Base-by-base conservation (phyloP, 2,113 vertebrate genomes). In the Pardalotus punctatus region DNA sequence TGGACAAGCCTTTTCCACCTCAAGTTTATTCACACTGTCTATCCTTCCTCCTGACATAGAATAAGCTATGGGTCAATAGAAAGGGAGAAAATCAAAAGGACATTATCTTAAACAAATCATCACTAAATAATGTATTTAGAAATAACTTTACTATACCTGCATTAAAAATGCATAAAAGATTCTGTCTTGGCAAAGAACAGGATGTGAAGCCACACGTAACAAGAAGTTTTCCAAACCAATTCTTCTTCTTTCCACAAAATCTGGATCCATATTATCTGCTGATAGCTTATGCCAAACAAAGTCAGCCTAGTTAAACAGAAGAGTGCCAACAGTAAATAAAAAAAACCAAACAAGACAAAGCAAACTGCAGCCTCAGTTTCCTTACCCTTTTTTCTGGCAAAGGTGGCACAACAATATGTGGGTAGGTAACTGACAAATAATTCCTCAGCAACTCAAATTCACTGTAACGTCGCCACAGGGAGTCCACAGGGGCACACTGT, bases 241-340 rank as follows among this genome's bases (percentile, higher is more conserved):
- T 83, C 99, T 98, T 77, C 99, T 98, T 69, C 99, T 98, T 96
- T 99, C 99, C 96, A 99, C 99, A 93, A 99, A 99, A 96, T 99
- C 99, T 7, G 99, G 99, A 96, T 99, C 99, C 99, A 99, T 99
- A 84, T 99, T 99, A 97, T 99, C 99, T 60, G 99, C 99, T 2
- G 99, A 99, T 17, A 99, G 97, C 96, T 99, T 99, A 97, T 99
- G 99, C 99, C 99, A 99, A 94, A 99, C 99, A 81, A 99, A 99
- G 97, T 99, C 99, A 86, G 99, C 99, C 99, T 99, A 94, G 81
- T 94, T 88, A 81, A 96, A 97, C 50, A 95, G 81, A 97, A 92
- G 11, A 78, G 47, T 29, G 67, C 95, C 54, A 94, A 62, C 7
- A 84, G 51, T 12, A 89, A 93, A 80, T 60, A 76, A 78, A 17